Base-by-base conservation (phyloP, 2,113 vertebrate genomes). In the Panthera tigris region DNA sequence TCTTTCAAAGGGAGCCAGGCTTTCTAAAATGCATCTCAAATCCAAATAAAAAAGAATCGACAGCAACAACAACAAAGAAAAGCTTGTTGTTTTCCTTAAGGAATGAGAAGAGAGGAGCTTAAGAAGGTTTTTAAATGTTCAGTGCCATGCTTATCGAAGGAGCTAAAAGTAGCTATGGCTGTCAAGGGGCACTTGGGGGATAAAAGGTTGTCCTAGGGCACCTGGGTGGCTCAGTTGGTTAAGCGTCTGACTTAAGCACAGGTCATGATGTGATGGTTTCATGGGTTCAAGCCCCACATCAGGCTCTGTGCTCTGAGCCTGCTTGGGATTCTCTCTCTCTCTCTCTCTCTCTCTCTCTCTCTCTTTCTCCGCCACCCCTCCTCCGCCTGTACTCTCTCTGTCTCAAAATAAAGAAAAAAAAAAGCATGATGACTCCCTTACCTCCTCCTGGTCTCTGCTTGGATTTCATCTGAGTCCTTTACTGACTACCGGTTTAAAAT, bases 11-110 rank as follows among this genome's bases (percentile, higher is more conserved):
- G 5, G 63, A 83, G 48, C 79, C 50, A 74, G 33, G 7, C 73
- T 95, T n/a, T 50, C 66, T 92, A 61, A 61, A 89, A 95, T 94
- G 33, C 41, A 73, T 80, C 55, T 89, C 57, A 68, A 89, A 87
- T 41, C 48, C 55, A 91, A 85, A 92, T 45, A 36, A 57, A 85
- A 93, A 74, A 33, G 12, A 73, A 86, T 18, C 89, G 52, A 39
- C 45, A 50, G 25, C 71, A 66, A 41, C 48, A 66, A 41, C 11
- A 50, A 18, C 39, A 69, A 74, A 55, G 87, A 45, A 93, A 73
- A 29, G 8, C 36, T 66, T 1, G 0, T 55, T 66, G 2, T 27
- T 85, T 57, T 83, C 41, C 91, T 80, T 41, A 74, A 36, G 18
- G 15, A 81, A 52, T 85, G 11, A 63, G 76, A 85, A 89, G 57